phyloP scores from a whole-genome alignment of 2,888 invertebrate genomes.

The Meiosimyza platycephala region DNA sequence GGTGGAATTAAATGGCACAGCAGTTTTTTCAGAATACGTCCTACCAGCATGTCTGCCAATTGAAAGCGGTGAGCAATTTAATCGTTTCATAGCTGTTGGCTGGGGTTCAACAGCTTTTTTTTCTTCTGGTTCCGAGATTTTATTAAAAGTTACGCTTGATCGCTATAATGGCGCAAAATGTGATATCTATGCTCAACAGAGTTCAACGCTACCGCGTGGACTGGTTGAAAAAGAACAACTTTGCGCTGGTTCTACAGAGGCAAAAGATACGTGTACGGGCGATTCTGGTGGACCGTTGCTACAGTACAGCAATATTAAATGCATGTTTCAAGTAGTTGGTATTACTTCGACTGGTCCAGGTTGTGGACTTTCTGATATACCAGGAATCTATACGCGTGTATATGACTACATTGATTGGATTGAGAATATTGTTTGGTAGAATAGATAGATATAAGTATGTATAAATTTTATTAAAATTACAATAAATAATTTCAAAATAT shows the following conservation, averaged over 20 bases:
- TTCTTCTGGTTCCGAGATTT: slow-evolving; percentile 57
- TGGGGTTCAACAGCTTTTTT: slow-evolving; percentile 68
- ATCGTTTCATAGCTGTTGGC: slow-evolving; percentile 67
- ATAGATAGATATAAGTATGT: too few relatives aligned
- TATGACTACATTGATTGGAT: slow-evolving; percentile 48
- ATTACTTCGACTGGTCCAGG: slow-evolving; percentile 54
- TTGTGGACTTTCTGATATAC: slow-evolving; percentile 55
- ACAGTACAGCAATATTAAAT: slow-evolving; percentile 52
- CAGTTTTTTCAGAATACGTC: slow-evolving; percentile 63
- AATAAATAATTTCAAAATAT: too few relatives aligned
- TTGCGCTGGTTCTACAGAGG: slow-evolving; percentile 54
- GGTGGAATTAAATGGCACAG: slow-evolving; percentile 64
- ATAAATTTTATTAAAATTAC: too few relatives aligned
- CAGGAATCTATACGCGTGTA: slow-evolving; percentile 57
- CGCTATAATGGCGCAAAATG: slow-evolving; percentile 57
- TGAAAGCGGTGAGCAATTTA: slow-evolving; percentile 42
- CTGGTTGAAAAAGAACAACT: slow-evolving; percentile 49
- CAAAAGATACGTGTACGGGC: slow-evolving; percentile 58
- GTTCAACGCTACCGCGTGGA: slow-evolving; percentile 46
- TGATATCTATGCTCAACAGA: slow-evolving; percentile 38
- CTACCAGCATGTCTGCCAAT: slow-evolving; percentile 69
- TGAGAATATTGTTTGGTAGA: slow-evolving; percentile 41
- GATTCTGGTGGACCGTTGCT: slow-evolving; percentile 61
- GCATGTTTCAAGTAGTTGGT: slow-evolving; percentile 57
- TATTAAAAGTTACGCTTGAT: slow-evolving; percentile 70